Evolutionary conservation across 2,888 invertebrate species (phyloP), one percentile per base, ranked within the genome.

Genomic region (Ichneumoninae sp.): DNA sequence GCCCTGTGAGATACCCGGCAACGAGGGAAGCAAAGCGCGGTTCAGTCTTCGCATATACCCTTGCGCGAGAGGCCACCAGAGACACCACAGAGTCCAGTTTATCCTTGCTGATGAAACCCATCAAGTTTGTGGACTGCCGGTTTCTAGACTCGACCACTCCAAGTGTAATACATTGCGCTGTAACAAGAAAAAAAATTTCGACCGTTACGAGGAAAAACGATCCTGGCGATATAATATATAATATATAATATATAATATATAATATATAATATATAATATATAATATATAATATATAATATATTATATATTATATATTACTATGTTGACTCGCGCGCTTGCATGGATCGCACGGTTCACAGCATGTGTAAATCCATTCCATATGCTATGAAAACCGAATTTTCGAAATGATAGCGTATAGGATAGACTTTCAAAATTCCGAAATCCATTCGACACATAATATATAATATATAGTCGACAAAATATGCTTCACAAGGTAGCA

Each of bases 61-160:
- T 66, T 66, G 70, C 50, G 36, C 26, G 44, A 70, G 62, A 16
- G 7, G 50, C 40, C 66, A 44, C 57, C 19, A 52, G 72, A n/a
- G 77, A 44, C 65, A 22, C 30, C 79, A 26, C 79, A 54, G 40
- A 60, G 47, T 26, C 66, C 36, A 60, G 47, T 84, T 78, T 81
- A 78, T 84, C 76, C 81, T 75, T 84, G 71, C 79, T 60, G 78
- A 52, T 54, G 62, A 77, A 74, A 66, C 75, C 70, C 77, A 75
- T 70, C 50, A 66, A 81, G 47, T 57, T 57, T 54, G 33, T 6
- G 44, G 30, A 33, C 26, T 19, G 66, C 16, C n/a, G 66, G 44
- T 66, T 47, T 66, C 40, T 40, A 30, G 19, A 66, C 44, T 66
- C 66, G 44, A 3, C 40, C 66, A 78, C 69, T 75, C 78, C 16